Conservation (phyloP, 2,113 vertebrate genomes). For the Hyperoodon ampullatus region DNA sequence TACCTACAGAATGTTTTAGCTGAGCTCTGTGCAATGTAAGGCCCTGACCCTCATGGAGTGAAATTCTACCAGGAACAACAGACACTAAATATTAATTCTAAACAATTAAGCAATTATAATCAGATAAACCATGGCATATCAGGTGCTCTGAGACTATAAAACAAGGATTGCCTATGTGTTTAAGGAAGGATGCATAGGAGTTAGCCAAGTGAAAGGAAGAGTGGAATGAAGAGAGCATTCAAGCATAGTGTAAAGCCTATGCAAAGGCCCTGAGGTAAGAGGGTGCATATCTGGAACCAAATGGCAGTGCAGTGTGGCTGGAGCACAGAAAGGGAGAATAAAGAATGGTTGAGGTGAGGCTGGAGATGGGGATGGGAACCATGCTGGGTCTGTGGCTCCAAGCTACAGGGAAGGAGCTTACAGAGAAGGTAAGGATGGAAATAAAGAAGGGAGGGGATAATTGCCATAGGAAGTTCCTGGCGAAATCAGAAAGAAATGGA, state of each 20-base stretch:
- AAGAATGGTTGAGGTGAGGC: neutral
- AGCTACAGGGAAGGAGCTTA: neutral
- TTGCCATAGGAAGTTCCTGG: neutral
- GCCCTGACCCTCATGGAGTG: neutral
- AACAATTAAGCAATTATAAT: neutral
- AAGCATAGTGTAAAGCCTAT: neutral
- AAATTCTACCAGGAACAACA: neutral
- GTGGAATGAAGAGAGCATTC: neutral
- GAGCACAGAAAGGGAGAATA: neutral
- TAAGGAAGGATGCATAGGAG: neutral
- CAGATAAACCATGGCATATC: neutral
- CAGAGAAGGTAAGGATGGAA: neutral
- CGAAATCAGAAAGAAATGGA: conserved; percentile 14
- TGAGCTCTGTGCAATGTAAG: neutral
- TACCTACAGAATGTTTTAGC: neutral
- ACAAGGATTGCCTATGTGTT: neutral
- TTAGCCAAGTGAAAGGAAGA: neutral
- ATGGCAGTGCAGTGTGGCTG: neutral
- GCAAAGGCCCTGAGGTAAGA: neutral
- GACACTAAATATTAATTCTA: neutral
- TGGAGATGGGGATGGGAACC: neutral
- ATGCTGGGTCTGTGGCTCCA: neutral
- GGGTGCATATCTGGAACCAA: neutral
- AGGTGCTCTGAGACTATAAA: neutral
- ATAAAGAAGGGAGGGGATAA: neutral